Conservation (phyloP, 1,140 invertebrate genomes). For the Drosophila ohnishii region DNA sequence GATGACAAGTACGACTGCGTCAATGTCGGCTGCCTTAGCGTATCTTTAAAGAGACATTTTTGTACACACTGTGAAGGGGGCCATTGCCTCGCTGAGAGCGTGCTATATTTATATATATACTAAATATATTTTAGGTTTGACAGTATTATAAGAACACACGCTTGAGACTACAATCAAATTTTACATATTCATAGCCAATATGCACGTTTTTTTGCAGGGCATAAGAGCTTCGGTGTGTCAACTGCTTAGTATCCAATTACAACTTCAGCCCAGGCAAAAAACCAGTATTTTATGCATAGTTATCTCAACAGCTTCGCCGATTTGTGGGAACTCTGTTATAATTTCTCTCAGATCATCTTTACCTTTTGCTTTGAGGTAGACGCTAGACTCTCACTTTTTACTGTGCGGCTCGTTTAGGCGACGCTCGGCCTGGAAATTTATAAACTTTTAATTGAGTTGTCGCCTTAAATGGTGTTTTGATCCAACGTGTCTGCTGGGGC, state of each 20-base stretch:
- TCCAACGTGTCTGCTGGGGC: conserved; percentile 11
- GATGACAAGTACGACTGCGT: conserved; percentile 30
- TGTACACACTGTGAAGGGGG: background rate
- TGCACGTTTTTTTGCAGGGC: background rate
- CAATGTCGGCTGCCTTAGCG: conserved; percentile 22
- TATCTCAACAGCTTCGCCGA: conserved; percentile 24
- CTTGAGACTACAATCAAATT: background rate
- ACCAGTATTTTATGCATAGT: conserved; percentile 59
- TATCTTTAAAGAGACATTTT: conserved; percentile 26
- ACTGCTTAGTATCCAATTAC: background rate
- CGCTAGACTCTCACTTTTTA: conserved; percentile 71
- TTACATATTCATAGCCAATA: background rate
- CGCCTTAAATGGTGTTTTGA: conserved; percentile 45
- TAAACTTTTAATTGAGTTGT: conserved; percentile 61
- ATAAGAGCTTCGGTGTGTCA: background rate
- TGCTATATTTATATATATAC: background rate
- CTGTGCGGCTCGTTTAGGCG: conserved; percentile 4
- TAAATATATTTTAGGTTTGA: no score
- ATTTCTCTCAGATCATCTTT: conserved; percentile 62
- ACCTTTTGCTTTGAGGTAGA: conserved; percentile 4
- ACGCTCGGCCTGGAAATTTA: conserved; percentile 18
- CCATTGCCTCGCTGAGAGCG: background rate
- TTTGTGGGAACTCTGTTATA: conserved; percentile 56
- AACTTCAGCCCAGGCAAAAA: conserved; percentile 22
- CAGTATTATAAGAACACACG: background rate